Conservation (phyloP, 1,140 invertebrate species). For the Lordiphosa collinella region DNA sequence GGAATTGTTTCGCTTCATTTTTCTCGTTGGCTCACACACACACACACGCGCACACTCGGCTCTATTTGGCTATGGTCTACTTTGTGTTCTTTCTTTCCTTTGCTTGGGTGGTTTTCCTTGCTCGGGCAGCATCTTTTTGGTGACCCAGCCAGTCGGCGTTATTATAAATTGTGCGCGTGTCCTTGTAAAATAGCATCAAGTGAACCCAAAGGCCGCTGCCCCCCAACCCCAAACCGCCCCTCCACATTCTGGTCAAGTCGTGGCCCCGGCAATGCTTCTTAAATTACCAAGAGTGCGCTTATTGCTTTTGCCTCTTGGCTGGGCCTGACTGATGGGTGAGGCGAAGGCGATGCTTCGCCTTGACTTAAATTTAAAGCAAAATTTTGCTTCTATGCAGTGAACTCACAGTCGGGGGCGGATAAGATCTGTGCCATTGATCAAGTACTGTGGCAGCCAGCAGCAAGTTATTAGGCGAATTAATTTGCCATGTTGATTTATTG, state of each 20-base stretch:
- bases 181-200: conserved; percentile 75
- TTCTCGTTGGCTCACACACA: conserved; percentile 68
- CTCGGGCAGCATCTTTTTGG: conserved; percentile 3
- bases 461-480: too few relatives aligned
- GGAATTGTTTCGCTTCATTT: conserved; percentile 77
- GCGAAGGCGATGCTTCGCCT: conserved; percentile 14
- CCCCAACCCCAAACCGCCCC: not conserved
- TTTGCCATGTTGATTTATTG: too few relatives aligned
- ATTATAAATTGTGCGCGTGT: conserved; percentile 76
- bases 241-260: conserved; percentile 32
- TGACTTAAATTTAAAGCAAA: conserved; percentile 45
- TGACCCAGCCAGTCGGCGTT: conserved; percentile 36
- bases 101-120: not conserved
- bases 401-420: too few relatives aligned
- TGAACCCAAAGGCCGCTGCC: conserved; percentile 47
- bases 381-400: too few relatives aligned
- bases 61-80: conserved; percentile 32
- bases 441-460: too few relatives aligned
- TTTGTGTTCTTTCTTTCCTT: conserved; percentile 12
- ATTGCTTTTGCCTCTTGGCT: conserved; percentile 40
- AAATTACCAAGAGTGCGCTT: conserved; percentile 67
- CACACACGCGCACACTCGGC: conserved; percentile 28
- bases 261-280: conserved; percentile 44
- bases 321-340: conserved; percentile 23
- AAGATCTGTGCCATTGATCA: too few relatives aligned